Evolutionary conservation across 2,113 vertebrate genomes (phyloP), one percentile per base, ranked within the genome.

Genomic region (Microcebus murinus): DNA sequence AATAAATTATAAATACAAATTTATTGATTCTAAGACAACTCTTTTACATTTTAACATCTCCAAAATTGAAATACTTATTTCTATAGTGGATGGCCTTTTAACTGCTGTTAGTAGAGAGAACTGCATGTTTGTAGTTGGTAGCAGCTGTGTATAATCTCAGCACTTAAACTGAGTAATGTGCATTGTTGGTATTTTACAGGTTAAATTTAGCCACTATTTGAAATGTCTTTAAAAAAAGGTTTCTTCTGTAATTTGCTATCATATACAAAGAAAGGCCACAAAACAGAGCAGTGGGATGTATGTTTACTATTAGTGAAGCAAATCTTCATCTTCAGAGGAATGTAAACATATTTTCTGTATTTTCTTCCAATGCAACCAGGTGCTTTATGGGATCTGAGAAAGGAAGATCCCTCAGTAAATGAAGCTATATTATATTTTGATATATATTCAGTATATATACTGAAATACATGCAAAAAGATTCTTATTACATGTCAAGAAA

Each of bases 311-410:
- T 70, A 90, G 61, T 23, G 8, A 94, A 50, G 88, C 42, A 74
- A 91, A 87, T 86, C 42, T 65, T 93, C 55, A 65, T 92, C 76
- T 92, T 92, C 42, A 57, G 57, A 90, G 27, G 61, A 94, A 92
- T 95, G 74, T 89, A 65, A 95, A 59, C 10, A 48, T 81, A 90
- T 63, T 61, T 79, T 65, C 71, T 13, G 9, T 87, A 59, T 71
- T 70, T 90, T 86, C 23, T 89, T 94, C 57, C 73, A 90, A 1
- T 65, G 55, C 34, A 79, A 81, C 29, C 4, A 61, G 45, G n/a
- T 88, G 27, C 29, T 88, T 92, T 83, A 77, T 81, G 74, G 34
- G 42, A 95, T 81, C 61, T 34, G 8, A 71, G 61, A 86, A 81
- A 85, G n/a, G 25, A 95, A 82, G 21, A 91, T 57, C 10, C 14